Percentiles rank a stretch among this genome's conserved stretches.
These are phyloP conservation scores for Drosophila subpulchrella DNA, from an alignment of 1,140 invertebrate species.

Conservation along the genomic window DNA sequence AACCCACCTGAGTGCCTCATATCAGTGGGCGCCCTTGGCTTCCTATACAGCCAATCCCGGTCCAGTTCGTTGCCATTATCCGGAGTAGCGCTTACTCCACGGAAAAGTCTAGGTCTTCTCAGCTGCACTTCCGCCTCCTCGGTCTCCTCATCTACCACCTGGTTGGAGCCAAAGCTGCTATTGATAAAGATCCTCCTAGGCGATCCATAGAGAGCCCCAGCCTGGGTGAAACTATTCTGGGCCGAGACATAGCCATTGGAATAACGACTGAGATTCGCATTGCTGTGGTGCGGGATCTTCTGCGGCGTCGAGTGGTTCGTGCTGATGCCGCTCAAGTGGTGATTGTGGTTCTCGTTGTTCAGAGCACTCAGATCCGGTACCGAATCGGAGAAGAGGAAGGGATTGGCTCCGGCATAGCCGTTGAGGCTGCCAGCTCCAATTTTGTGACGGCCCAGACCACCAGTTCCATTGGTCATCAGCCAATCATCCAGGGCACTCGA, in stretches of 20 bases:
- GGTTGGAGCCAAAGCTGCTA: slow-evolving; percentile 77
- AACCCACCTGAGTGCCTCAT: slow-evolving; percentile 80
- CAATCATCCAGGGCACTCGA: slow-evolving; percentile 85
- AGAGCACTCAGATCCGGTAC: slow-evolving; percentile 82
- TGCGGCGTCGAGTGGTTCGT: slow-evolving; percentile 83
- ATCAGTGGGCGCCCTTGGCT: slow-evolving; percentile 81
- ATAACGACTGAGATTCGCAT: slow-evolving; percentile 77
- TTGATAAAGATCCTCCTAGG: slow-evolving; percentile 80
- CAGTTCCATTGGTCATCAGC: slow-evolving; percentile 83
- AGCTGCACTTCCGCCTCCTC: slow-evolving; percentile 81
- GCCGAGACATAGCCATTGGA: slow-evolving; percentile 79
- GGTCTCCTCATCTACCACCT: slow-evolving; percentile 82
- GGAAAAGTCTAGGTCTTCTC: slow-evolving; percentile 68
- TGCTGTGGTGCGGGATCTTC: slow-evolving; percentile 79
- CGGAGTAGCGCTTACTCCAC: slow-evolving; percentile 66
- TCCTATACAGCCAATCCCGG: slow-evolving; percentile 81
- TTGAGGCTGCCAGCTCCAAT: slow-evolving; percentile 80
- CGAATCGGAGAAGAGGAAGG: slow-evolving; percentile 81
- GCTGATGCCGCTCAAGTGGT: slow-evolving; percentile 75
- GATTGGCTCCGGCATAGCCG: slow-evolving; percentile 76
- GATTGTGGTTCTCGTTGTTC: slow-evolving; percentile 83
- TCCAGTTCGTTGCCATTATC: slow-evolving; percentile 83
- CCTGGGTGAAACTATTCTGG: slow-evolving; percentile 75
- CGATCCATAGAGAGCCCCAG: slow-evolving; percentile 67
- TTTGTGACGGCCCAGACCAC: slow-evolving; percentile 68